phyloP scores from a whole-genome alignment of 2,797 vertebrate species.

The Cercopithecus diana region DNA sequence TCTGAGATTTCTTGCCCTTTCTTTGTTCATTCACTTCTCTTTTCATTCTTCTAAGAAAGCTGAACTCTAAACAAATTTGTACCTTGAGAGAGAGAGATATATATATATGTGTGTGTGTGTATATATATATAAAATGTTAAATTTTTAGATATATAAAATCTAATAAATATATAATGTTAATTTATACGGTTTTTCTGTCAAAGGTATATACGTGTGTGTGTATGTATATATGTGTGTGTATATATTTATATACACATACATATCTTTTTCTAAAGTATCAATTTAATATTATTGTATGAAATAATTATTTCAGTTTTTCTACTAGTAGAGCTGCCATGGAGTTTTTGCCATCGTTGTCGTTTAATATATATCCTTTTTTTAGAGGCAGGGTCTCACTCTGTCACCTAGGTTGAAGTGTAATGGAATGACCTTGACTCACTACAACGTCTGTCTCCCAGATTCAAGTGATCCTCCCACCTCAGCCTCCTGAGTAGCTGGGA shows the following conservation, averaged over 20 bases:
- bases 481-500: neutral
- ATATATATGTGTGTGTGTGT: rapidly evolving
- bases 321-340: neutral
- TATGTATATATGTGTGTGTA: neutral
- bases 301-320: neutral
- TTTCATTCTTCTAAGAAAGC: neutral
- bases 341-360: neutral
- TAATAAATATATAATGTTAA: neutral
- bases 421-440: neutral
- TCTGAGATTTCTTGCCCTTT: neutral
- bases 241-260: neutral
- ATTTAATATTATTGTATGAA: neutral
- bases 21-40: neutral
- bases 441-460: neutral
- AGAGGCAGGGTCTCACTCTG: neutral
- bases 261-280: neutral
- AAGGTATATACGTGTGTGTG: neutral
- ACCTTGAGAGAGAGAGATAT: neutral
- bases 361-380: neutral
- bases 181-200: neutral
- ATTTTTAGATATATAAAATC: neutral
- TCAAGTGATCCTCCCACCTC: neutral
- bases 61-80: neutral
- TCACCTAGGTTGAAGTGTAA: neutral
- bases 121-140: neutral